Evolutionary conservation across 1,140 invertebrate species (phyloP).

Genomic region (Maconellicoccus hirsutus): DNA sequence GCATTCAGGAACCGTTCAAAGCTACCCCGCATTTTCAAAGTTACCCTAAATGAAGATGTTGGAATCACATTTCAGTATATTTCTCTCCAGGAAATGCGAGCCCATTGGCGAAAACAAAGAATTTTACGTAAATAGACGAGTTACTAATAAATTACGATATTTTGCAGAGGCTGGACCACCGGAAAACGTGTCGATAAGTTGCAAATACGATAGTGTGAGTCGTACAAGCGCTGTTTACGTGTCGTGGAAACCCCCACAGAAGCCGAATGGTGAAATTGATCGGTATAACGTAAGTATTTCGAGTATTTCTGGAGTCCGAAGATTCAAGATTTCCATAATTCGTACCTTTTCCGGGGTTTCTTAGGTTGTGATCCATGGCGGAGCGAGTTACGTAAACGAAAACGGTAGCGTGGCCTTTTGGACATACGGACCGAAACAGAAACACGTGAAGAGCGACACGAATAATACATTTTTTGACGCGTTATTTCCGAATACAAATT

Average conservation of each 20-base stretch:
- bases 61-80: no score
- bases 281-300: conserved; percentile 47
- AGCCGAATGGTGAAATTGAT: conserved; percentile 61
- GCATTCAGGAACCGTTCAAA: no score
- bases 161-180: conserved; percentile 44
- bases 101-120: no score
- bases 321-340: no score
- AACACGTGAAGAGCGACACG: conserved; percentile 41
- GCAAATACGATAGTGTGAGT: conserved; percentile 51
- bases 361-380: conserved; percentile 46
- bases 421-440: conserved; percentile 45
- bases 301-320: no score
- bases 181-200: conserved; percentile 49
- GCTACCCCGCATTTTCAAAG: no score
- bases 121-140: no score
- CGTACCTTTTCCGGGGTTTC: no score
- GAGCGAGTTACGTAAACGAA: conserved; percentile 46
- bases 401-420: conserved; percentile 40
- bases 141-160: no score
- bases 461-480: conserved; percentile 45
- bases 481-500: conserved; percentile 65
- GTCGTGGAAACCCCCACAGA: conserved; percentile 53
- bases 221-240: conserved; percentile 50
- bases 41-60: no score
- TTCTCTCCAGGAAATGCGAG: no score